Evolutionary conservation across 2,888 invertebrate species (phyloP).

Genomic region (Calliopum simillimum): DNA sequence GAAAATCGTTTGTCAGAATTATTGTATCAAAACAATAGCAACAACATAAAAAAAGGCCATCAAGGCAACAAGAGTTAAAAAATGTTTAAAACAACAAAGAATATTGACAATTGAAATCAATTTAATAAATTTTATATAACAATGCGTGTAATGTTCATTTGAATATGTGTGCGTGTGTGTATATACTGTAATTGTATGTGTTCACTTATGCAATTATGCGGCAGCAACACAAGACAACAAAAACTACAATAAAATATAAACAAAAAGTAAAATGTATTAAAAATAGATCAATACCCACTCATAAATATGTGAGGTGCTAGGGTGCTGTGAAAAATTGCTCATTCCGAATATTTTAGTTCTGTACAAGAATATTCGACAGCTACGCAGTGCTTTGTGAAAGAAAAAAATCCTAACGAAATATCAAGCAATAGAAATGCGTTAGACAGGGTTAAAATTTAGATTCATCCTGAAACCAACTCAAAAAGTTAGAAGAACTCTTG

Average conservation of each 20-base stretch:
- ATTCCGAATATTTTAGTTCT: no score
- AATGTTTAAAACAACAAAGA: neutral
- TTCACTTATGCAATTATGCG: slow-evolving; percentile 18
- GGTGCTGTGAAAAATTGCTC: no score
- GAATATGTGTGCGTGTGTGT: neutral
- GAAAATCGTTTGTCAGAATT: slow-evolving; percentile 30
- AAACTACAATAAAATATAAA: neutral
- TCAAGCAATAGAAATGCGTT: no score
- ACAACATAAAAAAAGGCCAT: slow-evolving; percentile 12
- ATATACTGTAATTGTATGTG: neutral
- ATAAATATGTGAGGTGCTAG: no score
- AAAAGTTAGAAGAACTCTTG: no score
- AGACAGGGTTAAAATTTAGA: no score
- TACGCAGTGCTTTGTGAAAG: no score
- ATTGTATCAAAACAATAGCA: slow-evolving; percentile 2
- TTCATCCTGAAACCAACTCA: no score
- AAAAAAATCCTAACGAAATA: no score
- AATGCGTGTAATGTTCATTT: neutral
- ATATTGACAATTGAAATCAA: slow-evolving; percentile 30
- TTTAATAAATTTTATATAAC: slow-evolving; percentile 23
- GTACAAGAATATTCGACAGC: no score
- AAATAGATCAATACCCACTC: no score
- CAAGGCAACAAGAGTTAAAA: slow-evolving; percentile 2
- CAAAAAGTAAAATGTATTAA: neutral
- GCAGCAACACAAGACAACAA: neutral